These are phyloP conservation scores for Siphamia tubifer DNA, from an alignment of 2,113 vertebrate species.

Conservation along the genomic window DNA sequence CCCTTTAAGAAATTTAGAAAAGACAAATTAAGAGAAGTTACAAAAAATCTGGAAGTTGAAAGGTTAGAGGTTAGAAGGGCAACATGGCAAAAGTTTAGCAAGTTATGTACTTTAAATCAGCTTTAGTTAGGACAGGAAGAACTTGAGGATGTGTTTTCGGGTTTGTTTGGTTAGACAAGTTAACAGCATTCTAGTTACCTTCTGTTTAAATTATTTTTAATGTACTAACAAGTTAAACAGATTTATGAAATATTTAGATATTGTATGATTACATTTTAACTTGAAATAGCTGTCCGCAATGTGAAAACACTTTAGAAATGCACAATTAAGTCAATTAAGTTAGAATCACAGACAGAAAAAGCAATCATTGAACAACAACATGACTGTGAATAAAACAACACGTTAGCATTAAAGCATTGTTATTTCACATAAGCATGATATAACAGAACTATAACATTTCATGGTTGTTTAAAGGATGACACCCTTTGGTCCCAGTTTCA, in stretches of 20 bases:
- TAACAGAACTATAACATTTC: constrained; percentile 38
- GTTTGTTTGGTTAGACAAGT: constrained; percentile 73
- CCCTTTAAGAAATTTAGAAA: constrained; percentile 96
- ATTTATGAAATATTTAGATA: constrained; percentile 81
- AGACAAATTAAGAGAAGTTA: constrained; percentile 87
- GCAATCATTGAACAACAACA: constrained; percentile 29
- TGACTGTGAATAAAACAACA: constrained; percentile 7
- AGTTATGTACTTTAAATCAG: constrained; percentile 77
- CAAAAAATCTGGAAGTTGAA: constrained; percentile 84
- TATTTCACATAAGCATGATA: constrained; percentile 47
- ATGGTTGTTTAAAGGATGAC: constrained; percentile 74
- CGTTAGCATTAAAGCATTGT: constrained; percentile 36
- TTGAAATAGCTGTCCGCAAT: constrained; percentile 28
- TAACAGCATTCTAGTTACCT: constrained; percentile 75
- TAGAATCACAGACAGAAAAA: constrained; percentile 44
- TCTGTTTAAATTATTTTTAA: constrained; percentile 71
- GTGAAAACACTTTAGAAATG: constrained; percentile 37
- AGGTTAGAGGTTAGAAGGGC: constrained; percentile 85
- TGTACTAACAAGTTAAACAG: constrained; percentile 70
- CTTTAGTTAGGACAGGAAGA: constrained; percentile 77
- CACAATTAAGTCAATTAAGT: constrained; percentile 18
- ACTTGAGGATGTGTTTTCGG: constrained; percentile 68
- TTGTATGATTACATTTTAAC: constrained; percentile 41
- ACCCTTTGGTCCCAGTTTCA: constrained; percentile 26
- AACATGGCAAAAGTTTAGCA: constrained; percentile 80